Conservation (phyloP, 2,888 invertebrate genomes). For the Luperina nickerlii region DNA sequence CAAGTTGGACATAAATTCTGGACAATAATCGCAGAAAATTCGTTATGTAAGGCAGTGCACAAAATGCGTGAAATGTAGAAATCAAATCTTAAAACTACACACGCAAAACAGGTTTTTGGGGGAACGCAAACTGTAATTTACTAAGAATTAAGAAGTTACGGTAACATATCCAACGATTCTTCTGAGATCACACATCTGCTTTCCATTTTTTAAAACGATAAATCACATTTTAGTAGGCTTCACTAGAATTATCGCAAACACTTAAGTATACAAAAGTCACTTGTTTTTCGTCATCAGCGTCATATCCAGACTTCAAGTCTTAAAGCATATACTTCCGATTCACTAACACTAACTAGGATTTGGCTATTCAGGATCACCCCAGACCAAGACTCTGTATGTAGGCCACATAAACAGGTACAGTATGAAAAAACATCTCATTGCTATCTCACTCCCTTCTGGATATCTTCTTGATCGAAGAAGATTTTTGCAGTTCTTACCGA, state of each 20-base stretch:
- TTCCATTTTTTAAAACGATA: constrained; percentile 76
- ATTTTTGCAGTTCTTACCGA: constrained; percentile 47
- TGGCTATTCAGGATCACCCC: constrained; percentile 77
- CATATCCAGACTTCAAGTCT: constrained; percentile 64
- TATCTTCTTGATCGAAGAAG: constrained; percentile 57
- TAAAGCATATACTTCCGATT: constrained; percentile 69
- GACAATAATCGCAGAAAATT: constrained; percentile 72
- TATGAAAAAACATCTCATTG: constrained; percentile 57
- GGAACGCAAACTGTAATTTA: constrained; percentile 68
- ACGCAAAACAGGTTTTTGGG: constrained; percentile 68
- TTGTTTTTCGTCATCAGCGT: constrained; percentile 58
- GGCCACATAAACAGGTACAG: constrained; percentile 80
- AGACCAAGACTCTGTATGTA: constrained; percentile 72
- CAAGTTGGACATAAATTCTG: constrained; percentile 63
- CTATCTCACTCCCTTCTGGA: constrained; percentile 74
- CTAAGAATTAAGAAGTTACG: constrained; percentile 68
- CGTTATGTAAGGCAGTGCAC: constrained; percentile 80
- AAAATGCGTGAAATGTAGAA: constrained; percentile 73
- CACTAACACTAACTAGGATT: constrained; percentile 77
- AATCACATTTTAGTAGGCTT: constrained; percentile 85
- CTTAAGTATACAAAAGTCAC: constrained; percentile 72
- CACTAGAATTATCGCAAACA: constrained; percentile 74
- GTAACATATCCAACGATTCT: constrained; percentile 76
- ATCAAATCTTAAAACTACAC: constrained; percentile 71
- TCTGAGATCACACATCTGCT: constrained; percentile 85